Percentiles rank a stretch among this genome's conserved stretches.
Evolutionary conservation across 2,113 vertebrate genomes (phyloP).

Genomic region (Brachypteracias leptosomus): DNA sequence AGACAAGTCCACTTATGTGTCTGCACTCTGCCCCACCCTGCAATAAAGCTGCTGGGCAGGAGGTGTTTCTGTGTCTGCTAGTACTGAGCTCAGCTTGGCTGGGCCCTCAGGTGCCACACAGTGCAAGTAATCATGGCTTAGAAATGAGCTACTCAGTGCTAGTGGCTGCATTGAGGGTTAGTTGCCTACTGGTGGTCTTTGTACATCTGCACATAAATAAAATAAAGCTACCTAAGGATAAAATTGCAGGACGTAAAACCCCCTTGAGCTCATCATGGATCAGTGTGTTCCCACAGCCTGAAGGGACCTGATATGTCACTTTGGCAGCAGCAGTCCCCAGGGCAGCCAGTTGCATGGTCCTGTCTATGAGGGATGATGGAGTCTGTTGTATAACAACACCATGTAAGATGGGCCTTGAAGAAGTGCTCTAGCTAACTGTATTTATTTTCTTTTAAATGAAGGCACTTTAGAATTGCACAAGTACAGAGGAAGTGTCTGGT

Average conservation of each 20-base stretch:
- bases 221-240: not conserved
- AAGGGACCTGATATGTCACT: not conserved
- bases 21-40: no score
- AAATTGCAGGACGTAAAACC: not conserved
- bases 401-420: not conserved
- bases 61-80: no score
- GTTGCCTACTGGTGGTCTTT: not conserved
- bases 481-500: not conserved
- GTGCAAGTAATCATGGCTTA: not conserved
- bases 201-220: not conserved
- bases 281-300: not conserved
- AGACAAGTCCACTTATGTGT: no score
- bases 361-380: not conserved
- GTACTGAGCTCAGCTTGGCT: not conserved
- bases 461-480: not conserved
- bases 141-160: not conserved
- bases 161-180: not conserved
- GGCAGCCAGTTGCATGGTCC: not conserved
- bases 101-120: not conserved
- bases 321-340: not conserved
- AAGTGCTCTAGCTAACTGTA: not conserved
- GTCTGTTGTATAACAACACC: not conserved
- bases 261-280: fast-evolving
- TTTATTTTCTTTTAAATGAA: not conserved
- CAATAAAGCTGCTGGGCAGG: no score